Conservation (phyloP, 2,888 invertebrate genomes). For the Drosophila gaucha region DNA sequence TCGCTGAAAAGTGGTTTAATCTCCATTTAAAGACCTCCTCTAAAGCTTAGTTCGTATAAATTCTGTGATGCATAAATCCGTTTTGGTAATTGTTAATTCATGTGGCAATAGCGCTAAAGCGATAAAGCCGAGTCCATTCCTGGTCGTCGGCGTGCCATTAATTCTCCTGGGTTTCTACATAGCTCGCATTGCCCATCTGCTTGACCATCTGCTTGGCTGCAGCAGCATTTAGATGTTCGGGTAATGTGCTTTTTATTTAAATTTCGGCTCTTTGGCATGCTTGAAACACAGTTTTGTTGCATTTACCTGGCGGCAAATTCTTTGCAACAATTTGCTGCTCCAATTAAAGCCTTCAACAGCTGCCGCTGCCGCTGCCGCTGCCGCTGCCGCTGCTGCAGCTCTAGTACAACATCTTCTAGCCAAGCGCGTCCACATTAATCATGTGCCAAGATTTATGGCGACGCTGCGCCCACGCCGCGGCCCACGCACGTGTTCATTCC, state of each 20-base stretch:
- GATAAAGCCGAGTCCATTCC: slow-evolving; percentile 9
- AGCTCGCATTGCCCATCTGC: slow-evolving; percentile 58
- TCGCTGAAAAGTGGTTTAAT: not conserved
- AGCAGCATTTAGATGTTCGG: too few species aligned
- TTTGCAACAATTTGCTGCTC: slow-evolving; percentile 79
- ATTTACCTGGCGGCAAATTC: slow-evolving; percentile 65
- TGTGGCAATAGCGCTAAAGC: slow-evolving; percentile 46
- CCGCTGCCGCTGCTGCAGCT: slow-evolving; percentile 3
- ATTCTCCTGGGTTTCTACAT: slow-evolving; percentile 60
- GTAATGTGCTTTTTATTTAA: slow-evolving; percentile 58
- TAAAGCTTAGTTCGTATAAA: not conserved
- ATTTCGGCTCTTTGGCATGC: slow-evolving; percentile 23
- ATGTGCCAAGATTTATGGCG: slow-evolving; percentile 71
- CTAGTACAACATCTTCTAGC: slow-evolving; percentile 32
- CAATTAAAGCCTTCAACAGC: slow-evolving; percentile 57
- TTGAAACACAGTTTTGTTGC: slow-evolving; percentile 44
- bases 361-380: not conserved
- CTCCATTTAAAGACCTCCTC: not conserved
- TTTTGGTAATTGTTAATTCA: slow-evolving; percentile 29
- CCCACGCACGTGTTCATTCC: slow-evolving; percentile 47
- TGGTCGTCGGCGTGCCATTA: slow-evolving; percentile 49
- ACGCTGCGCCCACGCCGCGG: slow-evolving; percentile 64
- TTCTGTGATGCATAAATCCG: slow-evolving; percentile 23
- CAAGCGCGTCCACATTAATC: slow-evolving; percentile 69
- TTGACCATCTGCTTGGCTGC: slow-evolving; percentile 58